Conservation (phyloP, 2,888 invertebrate species). For the Isoperla grammatica region DNA sequence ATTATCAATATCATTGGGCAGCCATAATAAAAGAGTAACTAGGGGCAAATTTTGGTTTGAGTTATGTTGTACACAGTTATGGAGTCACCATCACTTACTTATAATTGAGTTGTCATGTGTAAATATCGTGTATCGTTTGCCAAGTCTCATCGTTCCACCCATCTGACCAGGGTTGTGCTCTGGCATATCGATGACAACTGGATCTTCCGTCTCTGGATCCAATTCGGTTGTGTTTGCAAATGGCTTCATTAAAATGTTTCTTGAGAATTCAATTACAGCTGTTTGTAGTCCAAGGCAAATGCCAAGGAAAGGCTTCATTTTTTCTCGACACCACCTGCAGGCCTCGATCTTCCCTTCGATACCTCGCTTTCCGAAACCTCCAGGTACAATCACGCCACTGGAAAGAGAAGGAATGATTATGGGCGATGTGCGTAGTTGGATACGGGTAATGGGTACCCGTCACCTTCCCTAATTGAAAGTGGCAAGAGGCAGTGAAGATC, state of each 20-base stretch:
- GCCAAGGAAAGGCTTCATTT: constrained; percentile 86
- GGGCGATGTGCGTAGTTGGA: neutral
- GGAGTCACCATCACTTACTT: constrained; percentile 47
- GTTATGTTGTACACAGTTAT: too few species aligned
- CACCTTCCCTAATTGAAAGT: too few species aligned
- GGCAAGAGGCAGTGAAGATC: too few species aligned
- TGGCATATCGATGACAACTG: constrained; percentile 96
- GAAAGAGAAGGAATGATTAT: constrained; percentile 34
- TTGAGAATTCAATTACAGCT: constrained; percentile 90
- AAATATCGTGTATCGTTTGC: constrained; percentile 85
- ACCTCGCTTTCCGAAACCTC: constrained; percentile 95
- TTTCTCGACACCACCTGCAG: constrained; percentile 86
- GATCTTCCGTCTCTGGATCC: constrained; percentile 62
- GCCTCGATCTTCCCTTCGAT: constrained; percentile 95
- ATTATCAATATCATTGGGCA: too few species aligned
- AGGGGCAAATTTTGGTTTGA: too few species aligned
- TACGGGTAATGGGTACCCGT: too few species aligned
- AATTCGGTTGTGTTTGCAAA: constrained; percentile 87
- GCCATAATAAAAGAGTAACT: too few species aligned
- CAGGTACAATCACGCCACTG: constrained; percentile 92
- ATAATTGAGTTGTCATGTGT: constrained; percentile 52
- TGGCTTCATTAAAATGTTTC: constrained; percentile 70
- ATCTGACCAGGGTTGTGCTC: constrained; percentile 90
- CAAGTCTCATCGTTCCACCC: constrained; percentile 98
- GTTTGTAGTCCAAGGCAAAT: constrained; percentile 98